Conservation (phyloP, 2,113 vertebrate genomes). For the Corydoras maculifer region DNA sequence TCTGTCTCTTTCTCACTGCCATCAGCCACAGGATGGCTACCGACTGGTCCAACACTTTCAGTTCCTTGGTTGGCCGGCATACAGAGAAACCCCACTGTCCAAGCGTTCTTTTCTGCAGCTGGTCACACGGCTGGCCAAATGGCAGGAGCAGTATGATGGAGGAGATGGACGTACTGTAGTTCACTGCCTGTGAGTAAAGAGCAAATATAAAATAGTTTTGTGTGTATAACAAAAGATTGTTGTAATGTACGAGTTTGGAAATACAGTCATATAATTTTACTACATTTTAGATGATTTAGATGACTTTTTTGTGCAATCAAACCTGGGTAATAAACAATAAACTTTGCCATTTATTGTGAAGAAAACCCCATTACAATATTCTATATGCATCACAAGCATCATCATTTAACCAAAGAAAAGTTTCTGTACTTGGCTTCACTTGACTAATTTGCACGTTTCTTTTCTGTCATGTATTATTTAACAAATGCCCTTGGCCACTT, state of each 20-base stretch:
- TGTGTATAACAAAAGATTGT: too few relatives aligned
- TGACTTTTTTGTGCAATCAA: too few relatives aligned
- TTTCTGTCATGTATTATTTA: constrained; percentile 22
- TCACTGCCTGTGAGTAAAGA: constrained; percentile 88
- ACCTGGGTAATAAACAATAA: too few relatives aligned
- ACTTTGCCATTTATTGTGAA: too few relatives aligned
- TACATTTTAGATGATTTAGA: too few relatives aligned
- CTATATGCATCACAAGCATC: neutral
- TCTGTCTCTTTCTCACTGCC: constrained; percentile 20
- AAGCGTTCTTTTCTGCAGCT: constrained; percentile 91
- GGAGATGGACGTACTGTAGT: constrained; percentile 91
- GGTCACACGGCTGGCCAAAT: constrained; percentile 86
- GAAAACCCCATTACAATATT: too few relatives aligned
- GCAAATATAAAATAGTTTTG: neutral
- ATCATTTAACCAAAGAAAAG: constrained; percentile 1
- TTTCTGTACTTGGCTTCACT: constrained; percentile 2
- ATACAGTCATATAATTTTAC: too few relatives aligned
- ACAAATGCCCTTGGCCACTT: constrained; percentile 4
- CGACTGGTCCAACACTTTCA: constrained; percentile 96
- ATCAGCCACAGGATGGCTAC: constrained; percentile 91
- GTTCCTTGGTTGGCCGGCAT: constrained; percentile 96
- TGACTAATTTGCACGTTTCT: neutral
- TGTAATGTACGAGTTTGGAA: too few relatives aligned
- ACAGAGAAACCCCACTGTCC: constrained; percentile 89
- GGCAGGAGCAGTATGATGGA: constrained; percentile 94